Conservation (phyloP, 2,888 invertebrate species). For the Orthosia cruda region DNA sequence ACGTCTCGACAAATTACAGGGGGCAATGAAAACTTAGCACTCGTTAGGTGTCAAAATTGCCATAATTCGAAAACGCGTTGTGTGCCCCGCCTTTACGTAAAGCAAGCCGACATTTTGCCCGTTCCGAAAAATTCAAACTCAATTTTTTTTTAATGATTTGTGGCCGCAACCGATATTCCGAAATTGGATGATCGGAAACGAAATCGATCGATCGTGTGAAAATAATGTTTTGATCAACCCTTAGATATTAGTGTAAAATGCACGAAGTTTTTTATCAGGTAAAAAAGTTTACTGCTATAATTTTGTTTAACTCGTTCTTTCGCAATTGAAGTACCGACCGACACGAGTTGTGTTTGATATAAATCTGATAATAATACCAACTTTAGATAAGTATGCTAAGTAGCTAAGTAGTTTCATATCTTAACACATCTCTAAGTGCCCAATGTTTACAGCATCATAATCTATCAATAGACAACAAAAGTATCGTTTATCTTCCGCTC, state of each 20-base stretch:
- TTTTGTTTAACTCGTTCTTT: constrained; percentile 42
- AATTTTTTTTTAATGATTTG: constrained; percentile 89
- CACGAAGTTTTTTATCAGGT: neutral
- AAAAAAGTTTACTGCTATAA: constrained; percentile 58
- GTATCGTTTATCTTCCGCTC: constrained; percentile 62
- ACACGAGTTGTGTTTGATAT: constrained; percentile 19
- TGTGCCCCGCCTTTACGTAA: constrained; percentile 86
- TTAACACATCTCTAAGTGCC: constrained; percentile 53
- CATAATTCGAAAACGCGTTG: constrained; percentile 87
- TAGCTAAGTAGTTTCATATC: constrained; percentile 64
- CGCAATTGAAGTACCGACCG: constrained; percentile 15
- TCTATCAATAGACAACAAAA: constrained; percentile 59
- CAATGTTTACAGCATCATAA: constrained; percentile 63
- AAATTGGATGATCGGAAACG: constrained; percentile 89
- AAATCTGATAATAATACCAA: constrained; percentile 29
- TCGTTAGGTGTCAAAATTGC: constrained; percentile 91
- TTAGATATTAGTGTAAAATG: constrained; percentile 65
- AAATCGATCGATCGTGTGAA: constrained; percentile 87
- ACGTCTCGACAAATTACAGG: constrained; percentile 87
- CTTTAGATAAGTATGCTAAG: constrained; percentile 55
- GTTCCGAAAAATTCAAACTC: constrained; percentile 83
- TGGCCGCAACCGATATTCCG: constrained; percentile 87
- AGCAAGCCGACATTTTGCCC: constrained; percentile 89
- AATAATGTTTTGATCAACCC: constrained; percentile 79
- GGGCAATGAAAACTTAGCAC: constrained; percentile 88